Base-by-base conservation (phyloP, 1,140 invertebrate genomes). In the Drosophila subobscura region DNA sequence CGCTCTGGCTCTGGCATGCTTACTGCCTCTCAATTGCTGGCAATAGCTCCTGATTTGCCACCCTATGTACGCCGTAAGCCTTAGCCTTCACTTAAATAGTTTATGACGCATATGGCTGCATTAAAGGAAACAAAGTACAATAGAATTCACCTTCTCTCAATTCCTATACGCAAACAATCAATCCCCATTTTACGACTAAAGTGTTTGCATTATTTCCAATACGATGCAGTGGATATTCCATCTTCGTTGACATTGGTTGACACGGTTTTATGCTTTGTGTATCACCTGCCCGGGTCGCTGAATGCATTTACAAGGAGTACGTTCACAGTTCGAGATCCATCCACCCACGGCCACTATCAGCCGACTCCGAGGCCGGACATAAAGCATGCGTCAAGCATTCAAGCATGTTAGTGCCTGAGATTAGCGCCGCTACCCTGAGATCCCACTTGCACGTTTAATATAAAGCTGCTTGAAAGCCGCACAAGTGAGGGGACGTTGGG, bases 1-100 rank as follows among this genome's bases (percentile, higher is more conserved):
- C 70, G 58, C 68, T 33, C 10, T 42, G 20, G 14, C 41, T 47
- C 41, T 47, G 61, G 23, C 10, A 37, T 46, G 23, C 10, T 12
- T 46, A 33, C 20, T 7, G 25, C 37, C 46, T 33, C 53, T 75
- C 71, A 74, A 74, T 74, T 74, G 71, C 33, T 27, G 25, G 37
- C 53, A 55, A 74, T 74, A 65, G 71, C 59, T 74, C 71, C 71
- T 47, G 71, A 72, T 73, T 52, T 64, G 40, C 0, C 68, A 52
- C 51, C 57, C 68, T 63, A 49, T 50, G 25, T 51, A 49, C 57
- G 25, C 45, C 44, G 50, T 53, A 29, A 33, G 23, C 27, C 16
- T 20, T 1, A 20, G 16, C 16, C 16, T 20, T 1, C 16, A 20
- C 16, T 20, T 20, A 27, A 27, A 12, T 4, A 37, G 33, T 37